Conservation (phyloP, 1,140 invertebrate species). For the Nautilus pompilius region DNA sequence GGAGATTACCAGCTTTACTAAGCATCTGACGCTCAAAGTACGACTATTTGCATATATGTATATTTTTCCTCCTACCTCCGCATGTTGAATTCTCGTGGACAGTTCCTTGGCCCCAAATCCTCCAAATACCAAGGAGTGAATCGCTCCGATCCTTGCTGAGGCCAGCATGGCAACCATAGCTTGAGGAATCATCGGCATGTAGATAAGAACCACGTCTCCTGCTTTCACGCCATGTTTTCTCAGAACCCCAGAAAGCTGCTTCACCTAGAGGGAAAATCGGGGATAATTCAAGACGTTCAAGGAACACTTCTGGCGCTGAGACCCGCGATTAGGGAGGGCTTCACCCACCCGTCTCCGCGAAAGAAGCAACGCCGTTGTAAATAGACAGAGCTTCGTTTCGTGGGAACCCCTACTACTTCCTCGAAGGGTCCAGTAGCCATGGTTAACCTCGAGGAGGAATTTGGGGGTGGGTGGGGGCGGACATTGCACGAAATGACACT, state of each 20-base stretch:
- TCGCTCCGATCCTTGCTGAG: constrained; percentile 85
- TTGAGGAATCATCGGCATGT: constrained; percentile 98
- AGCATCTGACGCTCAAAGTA: no score
- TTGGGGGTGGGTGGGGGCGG: neutral
- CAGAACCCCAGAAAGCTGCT: constrained; percentile 73
- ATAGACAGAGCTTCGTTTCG: neutral
- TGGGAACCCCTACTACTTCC: neutral
- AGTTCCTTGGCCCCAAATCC: constrained; percentile 87
- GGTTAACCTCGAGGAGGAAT: neutral
- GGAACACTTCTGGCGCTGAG: neutral
- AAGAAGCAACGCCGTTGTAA: neutral
- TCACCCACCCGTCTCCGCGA: neutral
- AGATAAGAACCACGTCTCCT: constrained; percentile 91
- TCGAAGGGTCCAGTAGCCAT: neutral
- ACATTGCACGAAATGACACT: neutral
- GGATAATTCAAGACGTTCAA: neutral
- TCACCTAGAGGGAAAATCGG: constrained; percentile 60
- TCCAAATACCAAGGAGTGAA: constrained; percentile 85
- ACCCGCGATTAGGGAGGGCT: neutral
- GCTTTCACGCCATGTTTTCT: constrained; percentile 66
- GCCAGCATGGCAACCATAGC: constrained; percentile 90
- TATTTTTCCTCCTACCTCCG: constrained; percentile 53
- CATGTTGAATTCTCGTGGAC: constrained; percentile 79
- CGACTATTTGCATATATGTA: no score
- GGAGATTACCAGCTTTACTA: no score